Base-by-base conservation (phyloP, 2,113 vertebrate genomes). In the Dascyllus trimaculatus region DNA sequence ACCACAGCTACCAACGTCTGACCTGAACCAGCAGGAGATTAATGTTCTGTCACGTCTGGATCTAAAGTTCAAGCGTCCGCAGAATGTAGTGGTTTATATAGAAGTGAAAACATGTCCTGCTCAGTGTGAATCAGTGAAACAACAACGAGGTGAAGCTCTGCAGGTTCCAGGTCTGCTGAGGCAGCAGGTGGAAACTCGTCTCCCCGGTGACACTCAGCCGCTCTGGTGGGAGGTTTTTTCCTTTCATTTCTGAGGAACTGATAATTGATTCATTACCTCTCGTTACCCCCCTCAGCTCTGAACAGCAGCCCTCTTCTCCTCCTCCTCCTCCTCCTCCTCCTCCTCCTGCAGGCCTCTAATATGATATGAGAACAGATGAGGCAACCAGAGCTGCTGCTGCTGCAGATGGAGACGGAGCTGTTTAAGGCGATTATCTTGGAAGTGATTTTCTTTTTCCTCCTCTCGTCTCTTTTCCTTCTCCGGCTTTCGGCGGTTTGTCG, bases 381-480 rank as follows among this genome's bases (percentile, higher is more conserved):
- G 75, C 57, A 65, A 64, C 65, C 64, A 46, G 49, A 35, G 64
- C 61, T 25, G 66, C 58, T 48, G 68, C 61, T 43, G 71, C 70
- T 74, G 71, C 77, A 82, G 72, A 84, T 53, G 68, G 38, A 75
- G 71, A 40, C 45, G 18, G 72, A 52, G 58, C 85, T 70, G 65
- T 90, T 92, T 89, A 92, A 91, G 89, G 75, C 74, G 88, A 93
- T 93, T 92, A 91, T 73, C 79, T 78, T 57, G 60, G 67, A 90
- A 87, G 81, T 70, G 74, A 83, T 81, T 84, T 71, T 63, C 53
- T 14, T 32, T 11, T 32, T 24, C 17, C 83, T 67, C 61, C 46
- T 40, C 59, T 59, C 38, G 63, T 45, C 48, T 73, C 56, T 51
- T 26, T 49, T 52, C 21, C 49, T 46, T 32, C 78, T 69, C 5